phyloP scores from a whole-genome alignment of 2,113 vertebrate genomes.

The Macroglossus sobrinus region DNA sequence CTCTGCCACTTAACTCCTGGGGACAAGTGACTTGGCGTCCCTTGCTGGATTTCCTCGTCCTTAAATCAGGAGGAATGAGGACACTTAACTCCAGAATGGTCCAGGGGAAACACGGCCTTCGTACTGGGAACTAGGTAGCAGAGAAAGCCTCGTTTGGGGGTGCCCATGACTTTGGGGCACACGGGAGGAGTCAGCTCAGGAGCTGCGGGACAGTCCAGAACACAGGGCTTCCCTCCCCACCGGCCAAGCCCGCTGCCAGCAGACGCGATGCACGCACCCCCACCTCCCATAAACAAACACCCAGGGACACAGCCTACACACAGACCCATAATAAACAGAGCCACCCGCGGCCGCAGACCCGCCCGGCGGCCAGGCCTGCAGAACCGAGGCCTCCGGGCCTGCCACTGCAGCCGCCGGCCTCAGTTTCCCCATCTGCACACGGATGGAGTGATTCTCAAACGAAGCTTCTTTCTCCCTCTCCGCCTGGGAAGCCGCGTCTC shows the following conservation, averaged over 20 bases:
- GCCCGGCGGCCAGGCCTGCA: not conserved
- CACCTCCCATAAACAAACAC: slow-evolving; percentile 53
- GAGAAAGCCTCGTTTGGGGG: not conserved
- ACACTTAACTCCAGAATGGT: not conserved
- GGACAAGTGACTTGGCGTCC: not conserved
- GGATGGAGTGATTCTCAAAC: not conserved
- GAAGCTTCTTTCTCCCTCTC: not conserved
- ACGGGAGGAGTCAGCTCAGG: not conserved
- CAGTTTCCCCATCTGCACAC: slow-evolving; percentile 1
- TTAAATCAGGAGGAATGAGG: not conserved
- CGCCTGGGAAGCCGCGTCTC: not conserved
- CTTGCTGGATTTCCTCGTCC: not conserved
- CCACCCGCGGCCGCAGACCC: not conserved
- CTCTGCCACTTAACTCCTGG: not conserved
- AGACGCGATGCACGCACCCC: not conserved
- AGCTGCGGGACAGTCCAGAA: not conserved
- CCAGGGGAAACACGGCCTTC: not conserved
- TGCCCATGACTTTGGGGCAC: not conserved
- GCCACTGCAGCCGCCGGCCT: not conserved
- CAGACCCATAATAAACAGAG: slow-evolving; percentile 36
- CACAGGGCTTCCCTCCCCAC: not conserved
- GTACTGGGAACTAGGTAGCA: not conserved
- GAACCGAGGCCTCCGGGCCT: not conserved
- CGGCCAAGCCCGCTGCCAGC: not conserved
- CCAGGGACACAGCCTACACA: slow-evolving; percentile 44